Base-by-base conservation (phyloP, 2,888 invertebrate species). In the Hypena proboscidalis region DNA sequence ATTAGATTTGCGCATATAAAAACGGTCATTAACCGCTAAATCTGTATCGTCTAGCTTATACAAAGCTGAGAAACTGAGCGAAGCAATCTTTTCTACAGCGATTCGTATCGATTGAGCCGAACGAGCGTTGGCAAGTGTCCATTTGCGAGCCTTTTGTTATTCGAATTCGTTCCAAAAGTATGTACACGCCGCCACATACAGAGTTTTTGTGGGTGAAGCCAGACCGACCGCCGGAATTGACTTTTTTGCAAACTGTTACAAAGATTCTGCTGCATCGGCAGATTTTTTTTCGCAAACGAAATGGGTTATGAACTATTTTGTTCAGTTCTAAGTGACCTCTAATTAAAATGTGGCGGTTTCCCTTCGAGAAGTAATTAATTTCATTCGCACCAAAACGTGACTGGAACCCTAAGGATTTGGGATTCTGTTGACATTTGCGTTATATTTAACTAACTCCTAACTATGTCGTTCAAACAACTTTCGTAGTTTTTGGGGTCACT, bases 101-200 rank as follows among this genome's bases (percentile, higher is more conserved):
- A 52, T 58, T 58, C 58, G 56, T 75, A 80, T 80, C 77, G 80
- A 80, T 80, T 74, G 63, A 58, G 55, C 45, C 48, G 58, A 63
- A 51, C 55, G 49, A 46, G 53, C 67, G 62, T 75, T 80, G 80
- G 79, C 80, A 74, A 78, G 67, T 73, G 74, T 78, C 81, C 82
- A 82, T 77, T 73, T 67, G 66, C 58, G 49, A 62, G 61, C 61
- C 73, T 75, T 81, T 79, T 77, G 74, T 78, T 77, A 77, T 74
- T 72, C 67, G 66, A 67, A 74, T 71, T 69, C 61, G 58, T 67
- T 70, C 64, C 61, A 64, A 67, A 66, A 67, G 61, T 56, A 70
- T 58, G 56, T 60, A 48, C 55, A 55, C 40, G 46, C 44, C 44
- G 15, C 58, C 46, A 57, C 39, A 53, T 50, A 65, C 30, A 41